phyloP scores from a whole-genome alignment of 2,888 invertebrate species.

The Crossocerus cetratus region DNA sequence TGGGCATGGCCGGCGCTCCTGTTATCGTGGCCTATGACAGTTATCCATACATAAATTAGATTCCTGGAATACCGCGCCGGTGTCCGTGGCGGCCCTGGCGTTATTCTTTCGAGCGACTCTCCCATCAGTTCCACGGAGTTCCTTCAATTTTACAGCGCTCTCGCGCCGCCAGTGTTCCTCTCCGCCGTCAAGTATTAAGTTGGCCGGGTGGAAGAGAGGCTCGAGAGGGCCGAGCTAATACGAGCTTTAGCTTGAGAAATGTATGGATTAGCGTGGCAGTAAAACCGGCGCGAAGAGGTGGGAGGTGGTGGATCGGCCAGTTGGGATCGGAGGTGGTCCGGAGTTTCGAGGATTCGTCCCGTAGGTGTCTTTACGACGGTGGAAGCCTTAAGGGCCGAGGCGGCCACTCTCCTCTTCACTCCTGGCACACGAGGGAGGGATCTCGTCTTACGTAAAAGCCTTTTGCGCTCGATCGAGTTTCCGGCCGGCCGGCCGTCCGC shows the following conservation, averaged over 20 bases:
- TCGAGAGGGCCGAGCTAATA: too few relatives aligned
- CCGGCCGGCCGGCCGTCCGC: conserved; percentile 42
- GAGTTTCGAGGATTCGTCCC: neutral
- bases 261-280: too few relatives aligned
- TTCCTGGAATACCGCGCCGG: neutral
- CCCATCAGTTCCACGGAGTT: neutral
- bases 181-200: too few relatives aligned
- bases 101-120: neutral
- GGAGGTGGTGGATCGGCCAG: too few relatives aligned
- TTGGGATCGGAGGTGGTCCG: too few relatives aligned
- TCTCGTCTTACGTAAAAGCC: conserved; percentile 57
- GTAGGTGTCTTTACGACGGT: neutral
- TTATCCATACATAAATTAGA: conserved; percentile 3
- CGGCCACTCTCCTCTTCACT: too few relatives aligned
- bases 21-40: conserved; percentile 3
- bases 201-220: too few relatives aligned
- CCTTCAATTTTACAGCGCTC: too few relatives aligned
- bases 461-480: conserved; percentile 62
- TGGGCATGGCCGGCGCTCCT: neutral
- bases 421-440: conserved; percentile 43
- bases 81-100: neutral
- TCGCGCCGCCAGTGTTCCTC: too few relatives aligned
- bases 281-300: too few relatives aligned
- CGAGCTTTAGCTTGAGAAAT: too few relatives aligned
- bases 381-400: conserved; percentile 4